Evolutionary conservation across 2,113 vertebrate genomes (phyloP).

Genomic region (Pelecanoides urinatrix): DNA sequence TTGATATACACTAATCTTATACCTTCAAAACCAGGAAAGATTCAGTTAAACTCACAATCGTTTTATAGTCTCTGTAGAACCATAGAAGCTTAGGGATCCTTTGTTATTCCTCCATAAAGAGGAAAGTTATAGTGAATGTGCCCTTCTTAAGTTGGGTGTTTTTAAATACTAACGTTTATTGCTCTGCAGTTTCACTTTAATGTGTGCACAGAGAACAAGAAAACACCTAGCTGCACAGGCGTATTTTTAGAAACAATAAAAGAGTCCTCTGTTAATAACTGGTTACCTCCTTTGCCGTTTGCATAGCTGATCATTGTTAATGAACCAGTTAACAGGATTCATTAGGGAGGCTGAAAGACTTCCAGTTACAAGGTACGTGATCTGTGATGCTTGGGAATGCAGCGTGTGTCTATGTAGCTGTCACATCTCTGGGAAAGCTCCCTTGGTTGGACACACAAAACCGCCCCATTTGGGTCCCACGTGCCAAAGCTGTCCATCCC

Average conservation of each 20-base stretch:
- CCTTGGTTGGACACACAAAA: background rate
- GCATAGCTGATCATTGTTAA: slow-evolving; percentile 19
- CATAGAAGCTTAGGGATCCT: slow-evolving; percentile 48
- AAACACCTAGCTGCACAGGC: background rate
- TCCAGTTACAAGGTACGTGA: fast-evolving
- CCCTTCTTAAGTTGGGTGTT: slow-evolving; percentile 38
- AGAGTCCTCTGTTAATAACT: slow-evolving; percentile 8
- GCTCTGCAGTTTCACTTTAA: slow-evolving; percentile 45
- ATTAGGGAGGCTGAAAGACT: background rate
- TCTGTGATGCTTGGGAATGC: fast-evolving
- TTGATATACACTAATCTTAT: slow-evolving; percentile 32
- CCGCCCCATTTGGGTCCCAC: fast-evolving
- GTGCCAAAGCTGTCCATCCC: background rate
- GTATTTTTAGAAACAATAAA: slow-evolving; percentile 13
- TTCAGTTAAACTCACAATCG: slow-evolving; percentile 45
- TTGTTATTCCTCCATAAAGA: slow-evolving; percentile 60
- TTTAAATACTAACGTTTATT: slow-evolving; percentile 64
- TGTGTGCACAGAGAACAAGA: slow-evolving; percentile 33
- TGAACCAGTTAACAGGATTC: background rate
- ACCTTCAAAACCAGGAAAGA: slow-evolving; percentile 50
- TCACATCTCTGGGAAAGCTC: background rate
- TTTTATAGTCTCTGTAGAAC: slow-evolving; percentile 61
- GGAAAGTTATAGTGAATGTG: slow-evolving; percentile 41
- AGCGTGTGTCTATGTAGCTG: fast-evolving
- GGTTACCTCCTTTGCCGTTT: background rate